These are phyloP conservation scores for Eptesicus fuscus DNA, from an alignment of 2,113 vertebrate species.

Conservation along the genomic window DNA sequence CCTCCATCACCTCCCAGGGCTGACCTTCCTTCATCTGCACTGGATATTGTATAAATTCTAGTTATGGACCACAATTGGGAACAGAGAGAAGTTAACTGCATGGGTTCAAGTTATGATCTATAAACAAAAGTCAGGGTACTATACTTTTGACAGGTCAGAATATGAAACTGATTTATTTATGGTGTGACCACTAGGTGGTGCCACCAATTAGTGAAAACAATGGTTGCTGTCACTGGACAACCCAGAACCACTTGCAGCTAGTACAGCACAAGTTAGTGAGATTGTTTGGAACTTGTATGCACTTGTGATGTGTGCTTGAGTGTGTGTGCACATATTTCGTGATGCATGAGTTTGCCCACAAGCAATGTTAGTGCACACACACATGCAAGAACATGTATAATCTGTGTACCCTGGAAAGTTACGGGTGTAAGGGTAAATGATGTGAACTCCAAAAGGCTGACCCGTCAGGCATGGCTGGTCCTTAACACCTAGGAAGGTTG, in stretches of 20 bases:
- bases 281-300: background rate
- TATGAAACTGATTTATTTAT: background rate
- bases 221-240: background rate
- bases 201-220: slow-evolving; percentile 61
- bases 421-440: background rate
- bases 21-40: background rate
- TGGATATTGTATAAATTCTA: background rate
- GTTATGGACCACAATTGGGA: background rate
- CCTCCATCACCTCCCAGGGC: too few relatives aligned
- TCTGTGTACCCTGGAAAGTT: background rate
- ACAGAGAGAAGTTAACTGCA: background rate
- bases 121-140: background rate
- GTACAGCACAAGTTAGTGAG: background rate
- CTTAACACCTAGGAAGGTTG: background rate
- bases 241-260: background rate
- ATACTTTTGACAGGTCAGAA: background rate
- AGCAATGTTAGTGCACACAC: too few relatives aligned
- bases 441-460: background rate
- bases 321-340: background rate
- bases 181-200: slow-evolving; percentile 66
- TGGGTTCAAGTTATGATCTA: background rate
- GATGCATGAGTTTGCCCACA: background rate
- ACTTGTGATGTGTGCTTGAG: background rate
- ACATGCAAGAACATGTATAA: background rate
- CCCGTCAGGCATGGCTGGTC: rapidly evolving